Base-by-base conservation (phyloP, 30 jellyfish, hydroid and myxozoan genomes). In the Aurelia sp. region DNA sequence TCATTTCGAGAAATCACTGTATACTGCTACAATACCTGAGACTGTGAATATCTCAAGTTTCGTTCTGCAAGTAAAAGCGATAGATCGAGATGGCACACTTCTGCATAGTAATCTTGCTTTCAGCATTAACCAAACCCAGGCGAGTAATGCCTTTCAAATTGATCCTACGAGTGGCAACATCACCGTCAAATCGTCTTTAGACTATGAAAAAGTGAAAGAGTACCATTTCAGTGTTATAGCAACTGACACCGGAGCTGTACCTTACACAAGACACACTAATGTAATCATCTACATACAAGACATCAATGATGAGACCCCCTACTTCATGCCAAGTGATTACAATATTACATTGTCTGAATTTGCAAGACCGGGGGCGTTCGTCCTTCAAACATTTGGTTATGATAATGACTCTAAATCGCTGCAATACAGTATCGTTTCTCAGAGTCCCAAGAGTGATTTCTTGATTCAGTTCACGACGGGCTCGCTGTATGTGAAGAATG, bases 171-270 rank as follows among this genome's bases (percentile, higher is more conserved):
- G 89, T 55, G 97, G 99, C 4, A 27, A 63, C 16, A 94, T 94
- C 64, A 76, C 90, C 9, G 58, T 86, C 47, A 77, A 73, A 59
- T 40, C 57, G 15, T 24, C 67, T 33, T 64, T 94, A 44, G 97
- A 90, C 85, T 94, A 89, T 77, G 99, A 94, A 76, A 53, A 31
- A 18, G 48, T 33, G 0, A 67, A 62, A n/a, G 67, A 82, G 35
- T 94, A 57, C 74, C 93, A 94, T 40, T 87, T 94, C 70, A 13
- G 95, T 13, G 98, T 94, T 35, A 72, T 94, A 18, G 99, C 99
- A 1, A 76, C 91, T 33, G 97, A 94, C 82, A 85, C 22, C 44
- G 99, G 97, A 13, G 86, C 69, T 15, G 96, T 84, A 17, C 84
- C 92, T 24, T 61, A 79, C 81, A 69, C 72, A 18, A 78, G 96